Evolutionary conservation across 2,797 vertebrate species (phyloP).

Genomic region (Xenentodon cancila): DNA sequence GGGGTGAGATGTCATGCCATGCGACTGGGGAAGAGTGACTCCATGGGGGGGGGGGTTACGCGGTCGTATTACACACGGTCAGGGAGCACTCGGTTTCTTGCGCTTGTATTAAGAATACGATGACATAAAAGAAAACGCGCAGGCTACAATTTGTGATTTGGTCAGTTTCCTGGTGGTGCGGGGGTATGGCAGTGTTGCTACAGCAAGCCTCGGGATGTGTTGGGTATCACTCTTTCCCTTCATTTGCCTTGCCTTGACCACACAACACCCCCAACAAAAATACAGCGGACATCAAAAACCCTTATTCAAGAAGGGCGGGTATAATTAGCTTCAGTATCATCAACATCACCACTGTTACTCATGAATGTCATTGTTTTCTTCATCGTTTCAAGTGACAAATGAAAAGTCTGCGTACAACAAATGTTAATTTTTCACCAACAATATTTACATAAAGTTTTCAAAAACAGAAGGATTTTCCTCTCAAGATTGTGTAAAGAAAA

Average conservation of each 20-base stretch:
- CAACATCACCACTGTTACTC: conserved; percentile 75
- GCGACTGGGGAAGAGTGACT: conserved; percentile 47
- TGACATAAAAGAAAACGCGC: conserved; percentile 9
- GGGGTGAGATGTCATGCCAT: conserved; percentile 63
- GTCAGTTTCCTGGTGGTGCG: conserved; percentile 27
- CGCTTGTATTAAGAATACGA: conserved; percentile 26
- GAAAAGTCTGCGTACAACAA: conserved; percentile 80
- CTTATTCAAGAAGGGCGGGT: conserved; percentile 85
- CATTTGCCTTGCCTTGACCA: conserved; percentile 65
- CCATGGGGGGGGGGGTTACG: conserved; percentile 34
- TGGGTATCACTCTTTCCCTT: conserved; percentile 67
- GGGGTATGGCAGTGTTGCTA: conserved; percentile 68
- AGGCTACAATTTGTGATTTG: conserved; percentile 41
- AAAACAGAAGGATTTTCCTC: conserved; percentile 75
- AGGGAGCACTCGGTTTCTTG: conserved; percentile 17
- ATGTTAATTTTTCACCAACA: conserved; percentile 78
- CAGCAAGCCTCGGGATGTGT: conserved; percentile 61
- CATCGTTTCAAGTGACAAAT: conserved; percentile 80
- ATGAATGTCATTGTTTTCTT: conserved; percentile 74
- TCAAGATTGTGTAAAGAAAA: conserved; percentile 76
- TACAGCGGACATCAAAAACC: conserved; percentile 82
- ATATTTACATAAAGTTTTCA: conserved; percentile 85
- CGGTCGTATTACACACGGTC: conserved; percentile 26
- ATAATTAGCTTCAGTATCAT: conserved; percentile 74
- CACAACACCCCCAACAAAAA: conserved; percentile 75